Conservation (phyloP, 2,113 vertebrate genomes). For the Ginglymostoma cirratum region DNA sequence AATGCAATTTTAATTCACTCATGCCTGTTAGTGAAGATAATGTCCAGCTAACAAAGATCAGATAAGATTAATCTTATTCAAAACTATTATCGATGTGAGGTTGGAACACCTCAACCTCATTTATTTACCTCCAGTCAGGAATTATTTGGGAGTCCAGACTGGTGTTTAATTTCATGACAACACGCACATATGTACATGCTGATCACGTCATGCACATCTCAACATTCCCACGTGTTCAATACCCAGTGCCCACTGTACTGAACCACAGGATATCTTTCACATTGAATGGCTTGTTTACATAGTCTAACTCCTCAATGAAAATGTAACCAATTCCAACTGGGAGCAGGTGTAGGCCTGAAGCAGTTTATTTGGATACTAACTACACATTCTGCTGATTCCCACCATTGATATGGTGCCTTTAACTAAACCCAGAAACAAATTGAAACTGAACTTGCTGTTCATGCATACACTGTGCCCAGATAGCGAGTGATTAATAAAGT, state of each 20-base stretch:
- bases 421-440: not conserved
- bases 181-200: not conserved
- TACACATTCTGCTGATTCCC: not conserved
- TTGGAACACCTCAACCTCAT: not conserved
- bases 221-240: not conserved
- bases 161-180: not conserved
- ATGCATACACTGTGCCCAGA: not conserved
- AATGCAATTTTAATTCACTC: not conserved
- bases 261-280: not conserved
- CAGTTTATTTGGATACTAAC: not conserved
- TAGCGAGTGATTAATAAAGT: not conserved
- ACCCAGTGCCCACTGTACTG: not conserved
- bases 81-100: not conserved
- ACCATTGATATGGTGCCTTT: not conserved
- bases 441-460: not conserved
- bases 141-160: not conserved
- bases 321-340: conserved; percentile 16
- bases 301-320: conserved; percentile 22
- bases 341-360: not conserved
- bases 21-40: not conserved
- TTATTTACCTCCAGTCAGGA: not conserved
- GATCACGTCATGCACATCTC: no score
- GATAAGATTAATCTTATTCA: not conserved
- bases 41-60: not conserved
- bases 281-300: conserved; percentile 16